phyloP scores from a whole-genome alignment of 2,888 invertebrate species.

The Dicranocentrus wangi region DNA sequence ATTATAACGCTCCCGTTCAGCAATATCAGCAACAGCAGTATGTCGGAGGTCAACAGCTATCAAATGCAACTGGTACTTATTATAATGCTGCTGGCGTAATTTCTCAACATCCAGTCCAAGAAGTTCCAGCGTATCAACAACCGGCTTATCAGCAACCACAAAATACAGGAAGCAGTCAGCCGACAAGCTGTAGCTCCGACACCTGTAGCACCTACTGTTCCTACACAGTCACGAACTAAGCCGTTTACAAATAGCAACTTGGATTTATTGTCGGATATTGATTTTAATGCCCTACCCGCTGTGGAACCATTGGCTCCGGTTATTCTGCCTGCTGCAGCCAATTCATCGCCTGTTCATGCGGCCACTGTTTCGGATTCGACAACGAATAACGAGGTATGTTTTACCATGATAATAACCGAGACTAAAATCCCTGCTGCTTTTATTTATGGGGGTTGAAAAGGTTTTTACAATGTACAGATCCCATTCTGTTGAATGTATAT shows the following conservation, averaged over 20 bases:
- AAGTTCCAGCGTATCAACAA: no score
- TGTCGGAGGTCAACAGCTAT: background rate
- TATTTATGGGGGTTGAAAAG: background rate
- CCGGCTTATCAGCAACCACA: conserved; percentile 35
- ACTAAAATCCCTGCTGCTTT: no score
- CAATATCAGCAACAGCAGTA: conserved; percentile 43
- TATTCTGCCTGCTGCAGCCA: background rate
- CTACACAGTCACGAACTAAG: conserved; percentile 7
- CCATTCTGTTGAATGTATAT: conserved; percentile 22
- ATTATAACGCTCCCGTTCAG: conserved; percentile 39
- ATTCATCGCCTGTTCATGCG: background rate
- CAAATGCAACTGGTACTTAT: no score
- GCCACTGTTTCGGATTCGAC: background rate
- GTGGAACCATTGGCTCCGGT: conserved; percentile 58
- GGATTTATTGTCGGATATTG: conserved; percentile 60
- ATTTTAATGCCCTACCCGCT: conserved; percentile 42
- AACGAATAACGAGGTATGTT: conserved; percentile 10
- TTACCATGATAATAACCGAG: no score
- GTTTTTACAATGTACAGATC: conserved; percentile 10
- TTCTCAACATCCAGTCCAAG: no score
- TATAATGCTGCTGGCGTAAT: no score
- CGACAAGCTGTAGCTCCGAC: no score
- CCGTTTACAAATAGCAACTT: conserved; percentile 39
- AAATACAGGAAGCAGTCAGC: no score
- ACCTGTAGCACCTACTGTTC: background rate